Evolutionary conservation across 2,797 vertebrate species (phyloP), one percentile per base, ranked within the genome.

Genomic region (Setipinna tenuifilis): DNA sequence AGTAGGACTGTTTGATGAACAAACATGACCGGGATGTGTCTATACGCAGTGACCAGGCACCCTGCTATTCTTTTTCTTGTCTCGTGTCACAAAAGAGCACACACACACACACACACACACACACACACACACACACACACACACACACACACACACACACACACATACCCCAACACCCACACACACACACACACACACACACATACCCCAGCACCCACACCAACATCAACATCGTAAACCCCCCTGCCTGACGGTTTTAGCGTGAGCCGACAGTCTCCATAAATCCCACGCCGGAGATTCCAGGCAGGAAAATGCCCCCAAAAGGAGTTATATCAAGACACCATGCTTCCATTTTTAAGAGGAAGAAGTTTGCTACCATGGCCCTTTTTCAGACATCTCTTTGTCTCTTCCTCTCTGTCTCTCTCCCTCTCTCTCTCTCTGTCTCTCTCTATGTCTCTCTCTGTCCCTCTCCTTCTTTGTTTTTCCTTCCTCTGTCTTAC

Each of bases 171-270:
- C 35, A 41, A 50, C 61, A 23, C 84, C 44, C 65, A 59, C 6
- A 48, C 25, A 65, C 82, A 83, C 57, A 17, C 71, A 12, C 50
- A 54, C 50, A 54, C 44, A 81, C 68, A 84, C 62, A 65, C 46
- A 81, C n/a, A 48, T 54, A 44, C 58, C 44, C 61, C 35, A 59
- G 50, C 35, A 68, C 78, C 46, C 58, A 84, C 61, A 50, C 81
- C 82, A 82, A 41, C 41, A 82, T 86, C 84, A 85, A 90, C 89
- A 88, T 88, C 88, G 85, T 89, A 87, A 90, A 90, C 62, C 78
- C 35, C 83, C 62, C 14, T 1, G 9, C 44, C 28, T 46, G 44
- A 0, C 17, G 6, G 25, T 35, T n/a, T 44, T 62, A 61, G 25
- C 23, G 46, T 83, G 84, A 54, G 44, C 85, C 82, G 46, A 41